Percentiles rank a stretch among this genome's conserved stretches.
Conservation (phyloP, 2,888 invertebrate species). For the Penaeus monodon region DNA sequence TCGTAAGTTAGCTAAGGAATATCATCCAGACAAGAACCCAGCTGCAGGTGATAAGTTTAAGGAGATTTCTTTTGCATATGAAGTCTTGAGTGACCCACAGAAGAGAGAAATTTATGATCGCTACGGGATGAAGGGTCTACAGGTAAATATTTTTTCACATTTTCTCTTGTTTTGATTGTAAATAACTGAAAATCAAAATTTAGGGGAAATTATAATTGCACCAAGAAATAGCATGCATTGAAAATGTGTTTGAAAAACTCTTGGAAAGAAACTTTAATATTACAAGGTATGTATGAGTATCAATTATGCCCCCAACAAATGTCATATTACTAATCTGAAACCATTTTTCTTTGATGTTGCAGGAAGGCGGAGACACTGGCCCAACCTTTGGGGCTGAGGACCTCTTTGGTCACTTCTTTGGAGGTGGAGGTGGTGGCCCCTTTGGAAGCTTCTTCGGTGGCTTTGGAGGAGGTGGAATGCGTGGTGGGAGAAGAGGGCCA, state of each 20-base stretch:
- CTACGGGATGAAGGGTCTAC: slow-evolving; percentile 88
- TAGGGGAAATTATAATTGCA: no score
- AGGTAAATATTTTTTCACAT: slow-evolving; percentile 71
- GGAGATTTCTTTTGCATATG: slow-evolving; percentile 95
- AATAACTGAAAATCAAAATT: neutral
- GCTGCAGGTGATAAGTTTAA: slow-evolving; percentile 93
- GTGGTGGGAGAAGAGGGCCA: slow-evolving; percentile 73
- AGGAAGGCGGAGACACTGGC: slow-evolving; percentile 47
- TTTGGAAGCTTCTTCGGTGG: slow-evolving; percentile 63
- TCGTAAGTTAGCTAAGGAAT: slow-evolving; percentile 91
- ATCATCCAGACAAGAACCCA: slow-evolving; percentile 91
- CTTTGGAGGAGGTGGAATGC: slow-evolving; percentile 67
- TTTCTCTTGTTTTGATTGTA: neutral
- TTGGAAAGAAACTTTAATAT: no score
- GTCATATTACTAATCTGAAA: neutral
- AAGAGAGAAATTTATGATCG: slow-evolving; percentile 88
- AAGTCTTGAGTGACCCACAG: slow-evolving; percentile 89
- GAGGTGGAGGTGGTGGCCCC: slow-evolving; percentile 58
- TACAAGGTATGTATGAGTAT: no score
- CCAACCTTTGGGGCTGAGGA: slow-evolving; percentile 52
- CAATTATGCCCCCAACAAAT: neutral
- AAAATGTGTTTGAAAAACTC: no score
- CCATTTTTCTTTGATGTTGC: neutral
- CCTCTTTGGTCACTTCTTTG: slow-evolving; percentile 62
- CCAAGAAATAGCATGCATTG: no score